phyloP scores from a whole-genome alignment of 2,797 vertebrate genomes.

The Emys orbicularis region DNA sequence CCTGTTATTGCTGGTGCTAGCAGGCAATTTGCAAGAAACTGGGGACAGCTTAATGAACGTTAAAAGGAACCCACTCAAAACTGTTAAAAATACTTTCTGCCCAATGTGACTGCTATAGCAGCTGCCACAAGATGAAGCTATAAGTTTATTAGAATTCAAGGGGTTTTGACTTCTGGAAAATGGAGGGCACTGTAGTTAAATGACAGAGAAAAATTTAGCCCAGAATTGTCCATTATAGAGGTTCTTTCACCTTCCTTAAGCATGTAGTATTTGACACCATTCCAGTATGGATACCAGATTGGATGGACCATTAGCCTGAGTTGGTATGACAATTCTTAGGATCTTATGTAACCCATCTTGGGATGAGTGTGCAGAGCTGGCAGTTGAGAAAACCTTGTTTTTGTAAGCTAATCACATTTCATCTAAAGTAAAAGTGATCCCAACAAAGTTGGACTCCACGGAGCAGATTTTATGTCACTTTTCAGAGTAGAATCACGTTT shows the following conservation, averaged over 20 bases:
- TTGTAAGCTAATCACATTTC: accelerated
- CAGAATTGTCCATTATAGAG: accelerated
- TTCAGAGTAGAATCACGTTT: accelerated
- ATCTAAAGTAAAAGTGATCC: accelerated
- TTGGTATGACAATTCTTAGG: accelerated
- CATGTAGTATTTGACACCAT: accelerated
- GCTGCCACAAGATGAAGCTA: not conserved
- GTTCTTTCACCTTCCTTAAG: accelerated
- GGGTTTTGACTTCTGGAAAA: not conserved
- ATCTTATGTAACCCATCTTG: accelerated
- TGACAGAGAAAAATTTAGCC: not conserved
- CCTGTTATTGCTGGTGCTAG: too few species aligned
- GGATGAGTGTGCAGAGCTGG: not conserved
- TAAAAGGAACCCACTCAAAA: not conserved
- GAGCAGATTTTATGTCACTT: not conserved
- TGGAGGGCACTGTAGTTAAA: not conserved
- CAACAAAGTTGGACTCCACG: not conserved
- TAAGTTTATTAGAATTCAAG: not conserved
- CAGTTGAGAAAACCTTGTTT: accelerated
- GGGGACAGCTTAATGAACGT: not conserved
- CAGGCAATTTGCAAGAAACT: too few species aligned
- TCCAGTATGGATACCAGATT: accelerated
- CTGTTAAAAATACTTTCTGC: not conserved
- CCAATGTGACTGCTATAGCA: not conserved
- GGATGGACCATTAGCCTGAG: accelerated